Evolutionary conservation across 1,140 invertebrate genomes (phyloP).

Genomic region (Drosophila pachea): DNA sequence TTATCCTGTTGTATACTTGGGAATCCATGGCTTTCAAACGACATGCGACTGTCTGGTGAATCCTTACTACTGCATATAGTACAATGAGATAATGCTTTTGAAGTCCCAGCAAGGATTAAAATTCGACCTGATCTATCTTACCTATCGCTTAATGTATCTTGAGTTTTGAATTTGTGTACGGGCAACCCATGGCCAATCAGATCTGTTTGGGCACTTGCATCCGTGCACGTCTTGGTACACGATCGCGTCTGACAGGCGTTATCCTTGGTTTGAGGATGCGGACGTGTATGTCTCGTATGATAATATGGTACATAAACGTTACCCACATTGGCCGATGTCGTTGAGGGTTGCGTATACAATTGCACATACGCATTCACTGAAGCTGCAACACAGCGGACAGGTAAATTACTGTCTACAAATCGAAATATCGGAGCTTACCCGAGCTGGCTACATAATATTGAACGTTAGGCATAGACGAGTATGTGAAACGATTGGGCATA

Average conservation of each 20-base stretch:
- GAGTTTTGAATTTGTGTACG: background rate
- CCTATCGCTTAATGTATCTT: conserved; percentile 1
- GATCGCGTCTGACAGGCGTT: conserved; percentile 26
- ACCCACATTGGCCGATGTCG: conserved; percentile 35
- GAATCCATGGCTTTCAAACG: conserved; percentile 21
- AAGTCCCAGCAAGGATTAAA: background rate
- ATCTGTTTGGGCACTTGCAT: conserved; percentile 51
- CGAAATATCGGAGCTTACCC: conserved; percentile 18
- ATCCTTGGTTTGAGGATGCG: conserved; percentile 13
- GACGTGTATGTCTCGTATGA: background rate
- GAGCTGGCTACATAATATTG: conserved; percentile 56
- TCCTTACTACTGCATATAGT: conserved; percentile 1
- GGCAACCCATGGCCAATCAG: conserved; percentile 10
- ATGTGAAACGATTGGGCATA: conserved; percentile 13
- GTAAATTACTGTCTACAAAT: background rate
- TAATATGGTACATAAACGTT: conserved; percentile 25
- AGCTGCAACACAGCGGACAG: conserved; percentile 19
- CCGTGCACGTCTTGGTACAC: conserved; percentile 16
- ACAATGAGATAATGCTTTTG: background rate
- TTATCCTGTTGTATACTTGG: conserved; percentile 8
- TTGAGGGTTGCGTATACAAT: conserved; percentile 41
- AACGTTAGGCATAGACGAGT: conserved; percentile 36
- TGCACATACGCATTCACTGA: conserved; percentile 56
- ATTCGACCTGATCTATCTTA: conserved; percentile 15
- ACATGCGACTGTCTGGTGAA: conserved; percentile 5